Base-by-base conservation (phyloP, 2,888 invertebrate genomes). In the Cephus nigrinus region DNA sequence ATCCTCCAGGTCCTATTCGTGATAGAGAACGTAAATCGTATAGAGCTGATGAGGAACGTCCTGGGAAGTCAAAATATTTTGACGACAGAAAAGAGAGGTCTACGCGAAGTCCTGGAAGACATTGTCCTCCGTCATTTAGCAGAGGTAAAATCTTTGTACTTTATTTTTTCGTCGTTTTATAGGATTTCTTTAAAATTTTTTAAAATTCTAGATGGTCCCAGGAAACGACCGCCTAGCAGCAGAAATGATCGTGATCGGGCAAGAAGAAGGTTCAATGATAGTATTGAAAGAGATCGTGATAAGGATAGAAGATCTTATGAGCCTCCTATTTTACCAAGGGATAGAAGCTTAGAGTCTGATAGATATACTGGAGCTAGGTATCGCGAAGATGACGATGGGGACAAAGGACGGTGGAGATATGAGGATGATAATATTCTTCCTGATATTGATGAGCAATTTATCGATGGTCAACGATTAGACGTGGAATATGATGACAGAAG, bases 261-360 rank as follows among this genome's bases (percentile, higher is more conserved):
- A 33, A 88, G 85, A 71, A 82, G 84, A 34, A 86, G 82, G 76
- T 85, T 84, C 36, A 78, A 68, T 34, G 85, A 85, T 3, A 81
- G 78, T 31, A 77, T 80, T 5, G 88, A 87, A 68, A 83, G 84
- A 34, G 88, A 88, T 1, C 83, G 83, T 76, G 84, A 85, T 40
- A 86, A 85, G 76, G 86, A 82, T 11, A 87, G 82, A 4, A 87
- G 84, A 40, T 73, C 86, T 15, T 91, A 91, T 71, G 89, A 91
- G 81, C 87, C 90, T 11, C 84, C 89, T 80, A 91, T 90, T 74
- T 87, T 90, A 55, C 81, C 90, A 68, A 82, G 91, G 32, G 89
- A 89, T 36, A 89, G 87, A 77, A 87, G 87, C 71, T 78, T 82
- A 3, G 77, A 84, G 73, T 40, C 73, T 11, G 87, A 86, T 11